phyloP scores from a whole-genome alignment of 2,888 invertebrate genomes.

The Andrena chrysosceles region DNA sequence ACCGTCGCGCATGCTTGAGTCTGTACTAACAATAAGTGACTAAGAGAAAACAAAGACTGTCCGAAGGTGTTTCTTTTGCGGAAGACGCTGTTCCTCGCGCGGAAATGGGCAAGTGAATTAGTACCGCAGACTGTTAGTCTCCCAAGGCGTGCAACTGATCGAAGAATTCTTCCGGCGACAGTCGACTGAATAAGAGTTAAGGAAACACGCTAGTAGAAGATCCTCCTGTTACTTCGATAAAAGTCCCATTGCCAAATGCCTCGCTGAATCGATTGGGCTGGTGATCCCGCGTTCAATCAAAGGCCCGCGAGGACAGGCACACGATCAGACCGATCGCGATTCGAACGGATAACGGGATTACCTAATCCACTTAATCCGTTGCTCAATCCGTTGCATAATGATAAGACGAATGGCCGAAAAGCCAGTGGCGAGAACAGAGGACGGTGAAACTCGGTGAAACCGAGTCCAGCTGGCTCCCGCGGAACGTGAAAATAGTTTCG shows the following conservation, averaged over 20 bases:
- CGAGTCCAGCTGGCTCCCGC: slow-evolving; percentile 51
- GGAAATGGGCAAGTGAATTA: slow-evolving; percentile 6
- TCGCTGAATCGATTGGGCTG: neutral
- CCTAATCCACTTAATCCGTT: slow-evolving; percentile 65
- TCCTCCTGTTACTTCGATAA: neutral
- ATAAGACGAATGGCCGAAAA: slow-evolving; percentile 68
- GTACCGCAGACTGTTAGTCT: neutral
- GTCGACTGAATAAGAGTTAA: neutral
- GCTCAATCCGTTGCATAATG: slow-evolving; percentile 71
- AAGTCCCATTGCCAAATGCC: neutral
- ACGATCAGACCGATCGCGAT: slow-evolving; percentile 54
- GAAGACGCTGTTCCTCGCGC: neutral
- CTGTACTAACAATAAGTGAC: slow-evolving; percentile 40
- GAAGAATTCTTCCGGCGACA: neutral
- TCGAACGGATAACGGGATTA: slow-evolving; percentile 59
- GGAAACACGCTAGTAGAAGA: neutral
- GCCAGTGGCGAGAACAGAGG: slow-evolving; percentile 55
- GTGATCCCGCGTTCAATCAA: neutral
- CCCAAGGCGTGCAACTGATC: neutral
- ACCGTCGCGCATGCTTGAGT: slow-evolving; percentile 23
- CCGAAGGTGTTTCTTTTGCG: neutral
- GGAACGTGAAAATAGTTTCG: slow-evolving; percentile 54
- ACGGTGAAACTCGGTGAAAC: slow-evolving; percentile 80
- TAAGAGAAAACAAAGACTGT: slow-evolving; percentile 61
- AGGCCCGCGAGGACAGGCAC: slow-evolving; percentile 6